Percentiles rank a stretch among this genome's conserved stretches.
phyloP scores from a whole-genome alignment of 2,113 vertebrate genomes.

The Oceanodroma tethys region DNA sequence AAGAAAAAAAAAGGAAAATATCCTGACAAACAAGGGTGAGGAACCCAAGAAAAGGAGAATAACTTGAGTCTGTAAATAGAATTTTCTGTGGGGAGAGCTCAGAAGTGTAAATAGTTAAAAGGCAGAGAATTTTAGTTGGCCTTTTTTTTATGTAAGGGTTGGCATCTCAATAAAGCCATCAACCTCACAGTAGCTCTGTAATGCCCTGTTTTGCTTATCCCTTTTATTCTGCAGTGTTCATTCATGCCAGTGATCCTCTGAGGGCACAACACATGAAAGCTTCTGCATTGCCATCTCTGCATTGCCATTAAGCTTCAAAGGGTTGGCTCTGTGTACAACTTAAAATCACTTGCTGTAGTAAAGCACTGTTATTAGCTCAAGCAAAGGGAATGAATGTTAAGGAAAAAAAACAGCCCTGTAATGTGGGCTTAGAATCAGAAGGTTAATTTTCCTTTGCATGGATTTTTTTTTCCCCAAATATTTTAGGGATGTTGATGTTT shows the following conservation, averaged over 20 bases:
- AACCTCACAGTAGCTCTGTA: not conserved
- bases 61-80: not conserved
- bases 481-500: constrained; percentile 7
- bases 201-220: not conserved
- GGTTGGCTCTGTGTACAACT: not conserved
- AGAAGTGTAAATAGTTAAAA: not conserved
- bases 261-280: not conserved
- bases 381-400: not conserved
- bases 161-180: not conserved
- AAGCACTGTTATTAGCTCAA: not conserved
- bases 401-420: not conserved
- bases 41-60: not conserved
- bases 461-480: not conserved
- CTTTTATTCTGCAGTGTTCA: not conserved
- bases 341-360: not conserved
- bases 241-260: not conserved
- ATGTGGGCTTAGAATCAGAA: not conserved
- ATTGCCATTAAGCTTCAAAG: not conserved
- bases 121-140: not conserved
- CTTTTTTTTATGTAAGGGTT: not conserved
- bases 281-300: not conserved
- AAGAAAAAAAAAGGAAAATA: not conserved
- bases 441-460: not conserved
- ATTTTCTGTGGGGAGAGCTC: not conserved
- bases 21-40: not conserved